A percentile compares a stretch with the other conserved stretches of the same genome.
Conservation (phyloP, 2,888 invertebrate genomes). For the Conops quadrifasciatus region DNA sequence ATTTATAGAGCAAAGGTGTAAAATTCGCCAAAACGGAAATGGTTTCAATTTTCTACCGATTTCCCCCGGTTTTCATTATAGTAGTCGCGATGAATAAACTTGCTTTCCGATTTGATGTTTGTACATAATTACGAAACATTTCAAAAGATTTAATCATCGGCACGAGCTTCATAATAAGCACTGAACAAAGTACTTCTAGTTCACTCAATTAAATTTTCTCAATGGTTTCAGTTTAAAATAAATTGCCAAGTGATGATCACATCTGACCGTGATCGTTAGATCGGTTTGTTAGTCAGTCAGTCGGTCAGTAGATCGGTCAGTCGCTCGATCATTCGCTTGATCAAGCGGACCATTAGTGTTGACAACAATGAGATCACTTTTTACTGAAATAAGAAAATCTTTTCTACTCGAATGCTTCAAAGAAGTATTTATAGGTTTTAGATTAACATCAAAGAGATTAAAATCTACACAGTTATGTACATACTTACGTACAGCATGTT, state of each 20-base stretch:
- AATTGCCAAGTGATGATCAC: slow-evolving; percentile 24
- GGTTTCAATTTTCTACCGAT: neutral
- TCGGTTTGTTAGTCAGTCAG: neutral
- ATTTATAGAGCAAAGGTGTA: too few relatives aligned
- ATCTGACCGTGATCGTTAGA: slow-evolving; percentile 20
- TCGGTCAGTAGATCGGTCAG: neutral
- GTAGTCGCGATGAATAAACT: neutral
- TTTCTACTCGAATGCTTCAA: neutral
- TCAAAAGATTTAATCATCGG: slow-evolving; percentile 14
- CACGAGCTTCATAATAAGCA: neutral
- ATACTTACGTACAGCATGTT: too few relatives aligned
- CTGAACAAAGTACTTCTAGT: neutral
- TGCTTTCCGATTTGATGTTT: too few relatives aligned
- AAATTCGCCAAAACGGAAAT: slow-evolving; percentile 7
- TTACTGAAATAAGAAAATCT: slow-evolving; percentile 5
- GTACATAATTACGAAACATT: neutral
- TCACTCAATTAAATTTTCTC: neutral
- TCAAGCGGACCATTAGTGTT: neutral
- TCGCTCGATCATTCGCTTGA: neutral
- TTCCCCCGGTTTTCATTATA: slow-evolving; percentile 1
- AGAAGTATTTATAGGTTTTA: neutral
- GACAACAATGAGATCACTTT: slow-evolving; percentile 26
- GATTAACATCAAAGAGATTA: too few relatives aligned
- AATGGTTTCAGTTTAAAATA: slow-evolving; percentile 9
- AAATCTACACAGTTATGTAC: slow-evolving; percentile 1